Evolutionary conservation across 2,888 invertebrate genomes (phyloP), one percentile per base, ranked within the genome.

Genomic region (Ormyrus labotus): DNA sequence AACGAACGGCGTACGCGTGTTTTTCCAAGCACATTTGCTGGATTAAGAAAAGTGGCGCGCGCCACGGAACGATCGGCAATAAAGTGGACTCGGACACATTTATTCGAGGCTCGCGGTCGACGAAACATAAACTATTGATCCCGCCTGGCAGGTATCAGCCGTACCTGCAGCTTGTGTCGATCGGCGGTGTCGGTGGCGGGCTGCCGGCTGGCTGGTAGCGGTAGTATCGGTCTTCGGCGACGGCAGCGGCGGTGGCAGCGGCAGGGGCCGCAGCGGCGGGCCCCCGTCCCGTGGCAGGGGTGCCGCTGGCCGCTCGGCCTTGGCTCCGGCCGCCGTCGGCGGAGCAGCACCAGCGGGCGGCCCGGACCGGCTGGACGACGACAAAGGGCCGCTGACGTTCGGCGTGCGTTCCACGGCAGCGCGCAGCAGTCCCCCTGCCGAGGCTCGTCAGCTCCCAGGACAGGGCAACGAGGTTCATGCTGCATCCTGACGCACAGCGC

Each of bases 381-480:
- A 74, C 80, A 76, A 69, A 57, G 75, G 63, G 78, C 81, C 73
- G 68, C 80, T 78, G 75, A 73, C 70, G 67, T 83, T 63, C 75
- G 73, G 78, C 65, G 65, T 67, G 69, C 65, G 47, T 75, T 80
- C 82, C 74, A 75, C 81, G 76, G 78, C 79, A 78, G 78, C 83
- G 69, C 50, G 80, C 65, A 85, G 85, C 84, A 83, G 83, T 88
- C 86, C 87, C 86, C 88, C 89, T 89, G 88, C 86, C 87, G 87
- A 88, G 88, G 87, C 89, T 89, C 88, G 84, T 88, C 86, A 88
- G 88, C 89, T 90, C 89, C 89, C 87, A 87, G 84, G 87, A 87
- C 88, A 85, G 87, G 88, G 85, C 87, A 87, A 87, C 87, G 88
- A 87, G 89, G 89, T 88, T 90, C 90, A 90, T 90, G 89, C 90